Evolutionary conservation across 2,797 vertebrate genomes (phyloP), one percentile per base, ranked within the genome.

Genomic region (Psittacula echo): DNA sequence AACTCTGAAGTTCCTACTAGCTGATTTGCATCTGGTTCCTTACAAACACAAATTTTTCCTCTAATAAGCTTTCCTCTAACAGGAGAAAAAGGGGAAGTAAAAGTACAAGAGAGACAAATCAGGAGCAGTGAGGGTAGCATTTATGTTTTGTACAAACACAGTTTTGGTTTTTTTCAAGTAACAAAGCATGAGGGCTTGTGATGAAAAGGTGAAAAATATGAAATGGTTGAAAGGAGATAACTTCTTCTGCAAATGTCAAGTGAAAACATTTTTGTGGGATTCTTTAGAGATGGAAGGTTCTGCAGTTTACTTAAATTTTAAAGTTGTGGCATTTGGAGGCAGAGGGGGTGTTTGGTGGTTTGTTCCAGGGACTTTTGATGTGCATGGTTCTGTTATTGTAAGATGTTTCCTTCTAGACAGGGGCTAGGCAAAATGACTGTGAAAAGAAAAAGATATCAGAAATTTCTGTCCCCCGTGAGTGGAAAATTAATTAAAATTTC

Each of bases 171-270:
- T 44, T 80, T 88, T 54, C 44, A 4, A 15, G 51, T 20, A 45
- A 10, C 13, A 67, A 77, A 77, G 53, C 37, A 23, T 32, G 50
- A 68, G 19, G 29, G 3, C 7, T 81, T 30, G 66, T 48, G 41
- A 60, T n/a, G 37, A 79, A 95, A 87, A 91, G 24, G 29, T 93
- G 42, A 61, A 68, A 93, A 68, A 72, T 12, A 76, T 29, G 10
- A 67, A 89, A 93, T 29, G 16, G 17, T 64, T 89, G 45, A 61
- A 94, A 80, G 30, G 39, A 77, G 39, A 66, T 48, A 34, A 2
- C 18, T 83, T 77, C 37, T 56, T 83, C 47, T 89, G 44, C 23
- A 93, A 91, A 96, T 93, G 76, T 85, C 66, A 91, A 89, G 34
- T 5, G 50, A 90, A 71, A 23, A 30, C 85, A 87, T 80, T 91